These are phyloP conservation scores for Zeugodacus cucurbitae DNA, from an alignment of 1,140 invertebrate species.

Conservation along the genomic window DNA sequence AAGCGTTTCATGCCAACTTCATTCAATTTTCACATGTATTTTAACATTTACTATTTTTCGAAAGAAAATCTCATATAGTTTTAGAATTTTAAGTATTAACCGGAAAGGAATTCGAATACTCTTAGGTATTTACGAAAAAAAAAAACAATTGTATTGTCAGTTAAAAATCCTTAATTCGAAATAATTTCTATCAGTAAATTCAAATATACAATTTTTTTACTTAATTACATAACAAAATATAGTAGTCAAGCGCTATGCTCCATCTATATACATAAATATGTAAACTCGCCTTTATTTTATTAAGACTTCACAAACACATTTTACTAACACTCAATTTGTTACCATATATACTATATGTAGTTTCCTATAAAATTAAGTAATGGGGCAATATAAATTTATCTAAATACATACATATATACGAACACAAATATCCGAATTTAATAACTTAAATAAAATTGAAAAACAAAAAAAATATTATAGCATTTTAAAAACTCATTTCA, in stretches of 20 bases:
- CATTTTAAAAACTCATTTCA: background rate
- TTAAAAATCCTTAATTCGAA: background rate
- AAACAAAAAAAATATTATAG: background rate
- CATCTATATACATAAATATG: background rate
- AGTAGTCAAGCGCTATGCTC: too few relatives aligned
- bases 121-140: constrained; percentile 44
- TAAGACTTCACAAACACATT: background rate
- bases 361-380: background rate
- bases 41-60: background rate
- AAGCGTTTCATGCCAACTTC: background rate
- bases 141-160: too few relatives aligned
- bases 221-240: too few relatives aligned
- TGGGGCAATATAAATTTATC: background rate
- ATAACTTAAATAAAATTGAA: background rate
- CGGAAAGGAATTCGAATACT: background rate
- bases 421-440: background rate
- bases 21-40: background rate
- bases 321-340: background rate
- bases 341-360: background rate
- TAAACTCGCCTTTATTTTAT: background rate
- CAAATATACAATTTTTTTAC: background rate
- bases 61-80: constrained; percentile 47
- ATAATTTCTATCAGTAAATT: background rate
- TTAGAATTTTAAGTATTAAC: constrained; percentile 44
- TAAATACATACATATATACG: background rate